These are phyloP conservation scores for Meandrusa payeni DNA, from an alignment of 2,888 invertebrate genomes.

Conservation along the genomic window DNA sequence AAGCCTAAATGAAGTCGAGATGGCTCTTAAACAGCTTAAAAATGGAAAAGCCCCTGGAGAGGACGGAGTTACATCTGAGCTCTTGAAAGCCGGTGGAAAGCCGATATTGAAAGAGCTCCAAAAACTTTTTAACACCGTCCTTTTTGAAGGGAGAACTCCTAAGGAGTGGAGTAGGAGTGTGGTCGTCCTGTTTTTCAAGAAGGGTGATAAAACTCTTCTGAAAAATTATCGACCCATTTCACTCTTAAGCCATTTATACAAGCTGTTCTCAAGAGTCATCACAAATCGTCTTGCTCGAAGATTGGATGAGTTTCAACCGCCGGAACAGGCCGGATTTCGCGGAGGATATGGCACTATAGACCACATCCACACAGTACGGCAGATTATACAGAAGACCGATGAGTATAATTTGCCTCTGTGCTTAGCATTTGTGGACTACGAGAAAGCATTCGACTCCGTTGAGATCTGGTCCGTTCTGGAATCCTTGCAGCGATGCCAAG, in stretches of 20 bases:
- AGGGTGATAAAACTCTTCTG: too few relatives aligned
- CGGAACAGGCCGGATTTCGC: slow-evolving; percentile 14
- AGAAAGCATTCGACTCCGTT: slow-evolving; percentile 28
- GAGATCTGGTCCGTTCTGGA: too few relatives aligned
- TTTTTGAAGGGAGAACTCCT: too few relatives aligned
- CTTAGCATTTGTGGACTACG: slow-evolving; percentile 8
- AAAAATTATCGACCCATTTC: too few relatives aligned
- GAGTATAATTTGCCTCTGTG: slow-evolving; percentile 11
- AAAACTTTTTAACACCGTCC: neutral
- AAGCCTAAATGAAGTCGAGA: neutral
- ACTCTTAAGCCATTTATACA: neutral
- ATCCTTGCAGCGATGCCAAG: slow-evolving; percentile 24
- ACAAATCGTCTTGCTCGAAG: too few relatives aligned
- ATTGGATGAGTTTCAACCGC: too few relatives aligned
- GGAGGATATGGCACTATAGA: too few relatives aligned
- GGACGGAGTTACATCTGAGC: too few relatives aligned
- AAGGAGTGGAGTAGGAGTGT: neutral
- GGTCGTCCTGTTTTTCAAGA: neutral
- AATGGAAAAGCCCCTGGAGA: too few relatives aligned
- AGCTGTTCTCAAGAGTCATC: too few relatives aligned
- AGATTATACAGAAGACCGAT: neutral
- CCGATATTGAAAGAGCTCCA: slow-evolving; percentile 6
- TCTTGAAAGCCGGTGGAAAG: slow-evolving; percentile 7
- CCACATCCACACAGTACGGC: too few relatives aligned
- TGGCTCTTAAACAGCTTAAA: slow-evolving; percentile 7